phyloP scores from a whole-genome alignment of 53 echinoderm and acorn worm genomes.

The Holothuria scabra region DNA sequence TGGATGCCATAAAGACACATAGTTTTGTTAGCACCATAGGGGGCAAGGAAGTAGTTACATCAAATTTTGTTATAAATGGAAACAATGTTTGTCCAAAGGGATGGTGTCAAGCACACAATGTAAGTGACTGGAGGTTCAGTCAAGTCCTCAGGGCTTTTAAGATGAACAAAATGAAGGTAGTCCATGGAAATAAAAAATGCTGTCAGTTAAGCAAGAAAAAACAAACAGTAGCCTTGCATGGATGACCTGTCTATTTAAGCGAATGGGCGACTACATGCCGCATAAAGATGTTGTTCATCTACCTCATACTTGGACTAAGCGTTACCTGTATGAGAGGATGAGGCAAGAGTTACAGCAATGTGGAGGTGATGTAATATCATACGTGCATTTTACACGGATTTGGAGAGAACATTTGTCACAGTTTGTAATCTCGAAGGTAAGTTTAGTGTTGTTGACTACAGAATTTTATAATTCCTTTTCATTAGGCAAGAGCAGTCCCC shows the following conservation, averaged over 20 bases:
- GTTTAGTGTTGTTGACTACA: background rate
- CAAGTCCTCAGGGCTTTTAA: background rate
- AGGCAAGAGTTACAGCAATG: background rate
- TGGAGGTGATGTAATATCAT: conserved; percentile 1
- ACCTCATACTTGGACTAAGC: conserved; percentile 4
- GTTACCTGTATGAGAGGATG: background rate
- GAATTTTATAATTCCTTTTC: no score
- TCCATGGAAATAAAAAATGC: background rate
- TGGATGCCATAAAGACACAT: conserved; percentile 1
- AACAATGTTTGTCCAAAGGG: background rate
- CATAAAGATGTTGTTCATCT: conserved; percentile 1
- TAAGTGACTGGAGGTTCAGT: conserved; percentile 1
- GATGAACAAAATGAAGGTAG: background rate
- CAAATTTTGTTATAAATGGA: conserved; percentile 3
- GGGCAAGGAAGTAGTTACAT: background rate
- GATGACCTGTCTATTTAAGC: background rate
- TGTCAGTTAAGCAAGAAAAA: background rate
- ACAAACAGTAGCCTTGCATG: background rate
- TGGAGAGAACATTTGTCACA: background rate
- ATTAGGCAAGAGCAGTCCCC: no score
- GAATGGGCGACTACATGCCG: background rate
- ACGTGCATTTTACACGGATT: conserved; percentile 7
- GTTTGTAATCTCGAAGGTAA: conserved; percentile 9
- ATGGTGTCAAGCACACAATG: background rate
- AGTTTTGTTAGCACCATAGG: background rate